Conservation (phyloP, 2,113 vertebrate species). For the Macquaria australasica region DNA sequence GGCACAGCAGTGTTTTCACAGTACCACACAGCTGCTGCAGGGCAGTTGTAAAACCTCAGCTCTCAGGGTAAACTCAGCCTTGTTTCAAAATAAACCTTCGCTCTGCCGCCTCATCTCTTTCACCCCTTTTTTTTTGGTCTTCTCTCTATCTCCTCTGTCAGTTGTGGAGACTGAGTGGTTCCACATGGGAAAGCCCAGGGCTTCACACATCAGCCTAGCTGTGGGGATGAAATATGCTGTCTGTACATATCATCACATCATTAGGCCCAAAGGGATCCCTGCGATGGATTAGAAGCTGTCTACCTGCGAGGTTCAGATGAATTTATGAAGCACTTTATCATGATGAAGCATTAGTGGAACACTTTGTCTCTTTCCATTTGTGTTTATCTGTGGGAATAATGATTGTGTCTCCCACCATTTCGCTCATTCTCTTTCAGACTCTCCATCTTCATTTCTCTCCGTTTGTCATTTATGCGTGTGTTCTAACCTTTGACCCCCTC, state of each 20-base stretch:
- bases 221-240: constrained; percentile 74
- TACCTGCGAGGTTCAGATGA: constrained; percentile 73
- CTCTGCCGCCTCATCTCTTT: constrained; percentile 27
- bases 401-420: constrained; percentile 37
- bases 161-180: constrained; percentile 73
- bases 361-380: constrained; percentile 72
- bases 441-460: constrained; percentile 30
- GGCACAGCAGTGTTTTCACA: constrained; percentile 4
- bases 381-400: constrained; percentile 71
- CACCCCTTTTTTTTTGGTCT: background rate
- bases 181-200: constrained; percentile 75
- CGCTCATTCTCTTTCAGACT: constrained; percentile 18
- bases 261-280: constrained; percentile 77
- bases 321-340: constrained; percentile 79
- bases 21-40: constrained; percentile 39
- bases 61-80: constrained; percentile 40
- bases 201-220: constrained; percentile 69
- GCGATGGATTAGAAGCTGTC: constrained; percentile 74
- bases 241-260: constrained; percentile 81
- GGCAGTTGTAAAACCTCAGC: constrained; percentile 46
- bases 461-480: constrained; percentile 38
- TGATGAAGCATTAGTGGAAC: constrained; percentile 73
- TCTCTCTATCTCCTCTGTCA: constrained; percentile 47
- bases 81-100: constrained; percentile 56
- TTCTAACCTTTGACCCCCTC: constrained; percentile 63